Evolutionary conservation across 1,140 invertebrate genomes (phyloP), one percentile per base, ranked within the genome.

Genomic region (Mesaphorura yosii): DNA sequence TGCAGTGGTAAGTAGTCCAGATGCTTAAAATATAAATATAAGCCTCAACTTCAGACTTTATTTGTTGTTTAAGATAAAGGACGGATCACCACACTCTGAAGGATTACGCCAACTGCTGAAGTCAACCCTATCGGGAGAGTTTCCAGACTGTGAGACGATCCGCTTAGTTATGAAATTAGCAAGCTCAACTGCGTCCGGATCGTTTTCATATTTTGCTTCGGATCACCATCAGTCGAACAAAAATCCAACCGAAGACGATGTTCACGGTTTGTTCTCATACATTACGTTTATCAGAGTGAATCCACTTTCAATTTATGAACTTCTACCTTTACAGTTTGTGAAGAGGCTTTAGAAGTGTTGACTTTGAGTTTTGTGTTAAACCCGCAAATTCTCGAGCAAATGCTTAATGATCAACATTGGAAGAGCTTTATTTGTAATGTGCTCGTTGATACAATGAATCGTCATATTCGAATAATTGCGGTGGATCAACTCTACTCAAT

Each of bases 291-390:
- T 42, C 23, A 19, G 10, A 19, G n/a, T 42, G 17, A 19, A 10
- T 7, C 23, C 23, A 19, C 7, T 7, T 41, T 55, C 5, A 31
- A 41, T 34, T 46, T 39, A 22, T 25, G 29, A 19, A 23, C n/a
- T 63, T 55, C 60, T 58, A 53, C 34, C 66, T 59, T 72, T 64
- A 57, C 73, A 66, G 82, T 95, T 59, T 91, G 89, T 65, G 84
- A 87, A 64, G 91, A 96, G 71, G 87, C 88, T 22, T 72, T 96
- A 62, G 91, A 96, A 73, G 81, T 91, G 25, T 71, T 97, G 40
- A 89, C 88, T n/a, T 78, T 92, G 48, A 83, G 83, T 59, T 76
- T 94, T 64, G 82, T 88, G 25, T 70, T 95, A 7, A 88, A 88
- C 70, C 86, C 87, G 5, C 76, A 79, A 41, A 81, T 82, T 46